Conservation (phyloP, 1,140 invertebrate genomes). For the Drosophila sp. region DNA sequence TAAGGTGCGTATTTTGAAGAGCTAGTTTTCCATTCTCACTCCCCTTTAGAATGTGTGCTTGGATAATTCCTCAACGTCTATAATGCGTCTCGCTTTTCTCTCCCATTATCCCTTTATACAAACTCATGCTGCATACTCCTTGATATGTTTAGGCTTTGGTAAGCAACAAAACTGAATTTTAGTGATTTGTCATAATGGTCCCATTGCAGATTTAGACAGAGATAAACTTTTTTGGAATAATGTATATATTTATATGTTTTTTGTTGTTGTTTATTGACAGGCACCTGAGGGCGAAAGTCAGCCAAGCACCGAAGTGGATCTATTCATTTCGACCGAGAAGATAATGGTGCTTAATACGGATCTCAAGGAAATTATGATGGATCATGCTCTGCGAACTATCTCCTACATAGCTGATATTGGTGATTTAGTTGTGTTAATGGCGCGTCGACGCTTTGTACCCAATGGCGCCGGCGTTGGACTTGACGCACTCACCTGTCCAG, state of each 20-base stretch:
- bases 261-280: constrained; percentile 86
- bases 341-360: constrained; percentile 99
- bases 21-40: not conserved
- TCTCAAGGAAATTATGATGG: constrained; percentile 99
- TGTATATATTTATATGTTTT: not conserved
- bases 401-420: constrained; percentile 99
- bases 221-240: not conserved
- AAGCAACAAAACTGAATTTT: constrained; percentile 43
- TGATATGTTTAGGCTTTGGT: constrained; percentile 71
- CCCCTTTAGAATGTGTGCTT: constrained; percentile 31
- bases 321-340: constrained; percentile 99
- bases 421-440: constrained; percentile 99
- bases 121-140: constrained; percentile 57
- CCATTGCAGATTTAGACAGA: not conserved
- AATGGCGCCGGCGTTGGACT: constrained; percentile 83
- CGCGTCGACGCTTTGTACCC: constrained; percentile 94
- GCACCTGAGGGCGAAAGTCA: constrained; percentile 99
- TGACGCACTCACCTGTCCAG: constrained; percentile 22
- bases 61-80: constrained; percentile 21
- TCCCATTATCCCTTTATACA: constrained; percentile 11
- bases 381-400: constrained; percentile 98
- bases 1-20: constrained; percentile 90
- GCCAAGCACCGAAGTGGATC: constrained; percentile 99
- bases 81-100: constrained; percentile 54
- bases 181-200: no score